phyloP scores from a whole-genome alignment of 1,140 invertebrate species.

The Atta cephalotes region DNA sequence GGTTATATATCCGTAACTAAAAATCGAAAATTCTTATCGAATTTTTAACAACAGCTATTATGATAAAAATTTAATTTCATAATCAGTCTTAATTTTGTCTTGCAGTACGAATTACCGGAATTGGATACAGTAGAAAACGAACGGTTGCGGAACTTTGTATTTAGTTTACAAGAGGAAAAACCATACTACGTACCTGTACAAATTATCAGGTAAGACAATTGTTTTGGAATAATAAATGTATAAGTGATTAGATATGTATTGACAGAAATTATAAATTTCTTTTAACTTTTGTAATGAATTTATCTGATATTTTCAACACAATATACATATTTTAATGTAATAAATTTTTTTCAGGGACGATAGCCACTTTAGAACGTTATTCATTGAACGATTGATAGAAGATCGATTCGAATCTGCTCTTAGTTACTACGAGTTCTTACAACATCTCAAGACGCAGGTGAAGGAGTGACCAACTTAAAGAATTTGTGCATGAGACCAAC shows the following conservation, averaged over 20 bases:
- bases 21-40: conserved; percentile 1
- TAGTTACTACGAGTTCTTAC: conserved; percentile 99
- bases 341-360: conserved; percentile 91
- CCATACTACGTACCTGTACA: conserved; percentile 92
- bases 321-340: not conserved
- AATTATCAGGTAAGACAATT: conserved; percentile 91
- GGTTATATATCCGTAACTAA: not conserved
- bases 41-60: not conserved
- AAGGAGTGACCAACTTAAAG: conserved; percentile 87
- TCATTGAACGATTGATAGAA: conserved; percentile 96
- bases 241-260: not conserved
- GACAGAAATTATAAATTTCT: not conserved
- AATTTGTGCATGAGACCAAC: conserved; percentile 43
- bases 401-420: conserved; percentile 97
- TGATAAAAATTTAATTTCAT: conserved; percentile 10
- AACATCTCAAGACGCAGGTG: conserved; percentile 96
- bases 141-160: conserved; percentile 93
- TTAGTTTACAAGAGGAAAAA: conserved; percentile 94
- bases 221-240: not conserved
- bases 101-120: conserved; percentile 92
- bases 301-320: not conserved
- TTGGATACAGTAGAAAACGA: conserved; percentile 92
- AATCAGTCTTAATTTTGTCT: conserved; percentile 52
- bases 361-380: conserved; percentile 92
- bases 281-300: not conserved